Conservation (phyloP, 1,140 invertebrate species). For the Macrocentrus cingulum region DNA sequence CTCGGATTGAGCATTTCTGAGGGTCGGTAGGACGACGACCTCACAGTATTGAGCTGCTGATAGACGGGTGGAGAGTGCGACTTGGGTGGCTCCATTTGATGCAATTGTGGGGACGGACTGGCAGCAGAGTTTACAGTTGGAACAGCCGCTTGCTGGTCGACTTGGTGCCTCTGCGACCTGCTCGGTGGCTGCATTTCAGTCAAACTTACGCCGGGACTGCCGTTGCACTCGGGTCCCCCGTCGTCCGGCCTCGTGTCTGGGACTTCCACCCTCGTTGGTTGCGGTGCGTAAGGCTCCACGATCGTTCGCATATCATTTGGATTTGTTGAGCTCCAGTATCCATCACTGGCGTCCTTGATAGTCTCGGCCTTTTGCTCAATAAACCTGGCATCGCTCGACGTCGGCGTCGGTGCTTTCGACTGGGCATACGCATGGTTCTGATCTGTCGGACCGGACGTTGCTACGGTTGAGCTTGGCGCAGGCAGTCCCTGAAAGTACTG, state of each 20-base stretch:
- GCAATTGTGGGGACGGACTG: constrained; percentile 54
- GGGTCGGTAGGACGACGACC: constrained; percentile 28
- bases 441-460: constrained; percentile 48
- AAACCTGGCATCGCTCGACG: constrained; percentile 32
- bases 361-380: constrained; percentile 33
- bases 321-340: constrained; percentile 41
- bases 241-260: constrained; percentile 51
- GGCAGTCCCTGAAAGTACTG: constrained; percentile 78
- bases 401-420: constrained; percentile 36
- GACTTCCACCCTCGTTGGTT: constrained; percentile 50
- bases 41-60: constrained; percentile 49
- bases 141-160: constrained; percentile 45
- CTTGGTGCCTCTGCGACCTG: constrained; percentile 44
- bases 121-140: constrained; percentile 31
- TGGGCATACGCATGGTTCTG: constrained; percentile 45
- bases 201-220: constrained; percentile 40
- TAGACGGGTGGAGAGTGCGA: constrained; percentile 50
- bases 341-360: constrained; percentile 32
- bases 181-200: constrained; percentile 53
- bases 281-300: constrained; percentile 49
- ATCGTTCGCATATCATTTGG: constrained; percentile 36
- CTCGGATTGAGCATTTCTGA: constrained; percentile 40
- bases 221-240: constrained; percentile 36
- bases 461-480: constrained; percentile 59
- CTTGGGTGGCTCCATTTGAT: constrained; percentile 45